A percentile compares a stretch with the other conserved stretches of the same genome.
Conservation (phyloP, 2,888 invertebrate genomes). For the Vesta saturnalis region DNA sequence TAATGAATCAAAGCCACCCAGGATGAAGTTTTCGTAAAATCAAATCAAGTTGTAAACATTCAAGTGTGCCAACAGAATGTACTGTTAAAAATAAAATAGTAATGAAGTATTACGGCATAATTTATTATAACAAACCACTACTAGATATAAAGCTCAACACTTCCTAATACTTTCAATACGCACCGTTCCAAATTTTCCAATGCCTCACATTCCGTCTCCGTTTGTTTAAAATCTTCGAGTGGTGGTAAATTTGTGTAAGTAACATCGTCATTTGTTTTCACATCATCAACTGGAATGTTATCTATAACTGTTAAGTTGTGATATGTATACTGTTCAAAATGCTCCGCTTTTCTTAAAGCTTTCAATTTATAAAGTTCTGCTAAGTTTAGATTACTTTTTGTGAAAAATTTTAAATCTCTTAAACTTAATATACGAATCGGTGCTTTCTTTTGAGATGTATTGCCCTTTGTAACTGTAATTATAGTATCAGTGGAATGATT, state of each 20-base stretch:
- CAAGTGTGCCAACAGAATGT: too few relatives aligned
- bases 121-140: too few relatives aligned
- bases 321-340: constrained; percentile 55
- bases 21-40: too few relatives aligned
- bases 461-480: constrained; percentile 69
- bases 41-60: too few relatives aligned
- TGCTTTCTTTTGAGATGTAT: constrained; percentile 73
- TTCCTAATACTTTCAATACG: too few relatives aligned
- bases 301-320: constrained; percentile 51
- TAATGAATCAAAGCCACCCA: too few relatives aligned
- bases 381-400: constrained; percentile 65
- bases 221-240: background rate
- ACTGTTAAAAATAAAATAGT: too few relatives aligned
- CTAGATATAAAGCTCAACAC: too few relatives aligned
- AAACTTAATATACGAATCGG: constrained; percentile 74
- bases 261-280: background rate
- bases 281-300: constrained; percentile 28
- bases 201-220: constrained; percentile 7
- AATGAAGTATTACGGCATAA: too few relatives aligned
- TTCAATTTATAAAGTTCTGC: constrained; percentile 70
- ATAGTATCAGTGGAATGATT: constrained; percentile 17
- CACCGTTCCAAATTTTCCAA: constrained; percentile 30
- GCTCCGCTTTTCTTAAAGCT: constrained; percentile 44
- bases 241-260: background rate
- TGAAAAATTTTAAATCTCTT: constrained; percentile 72